phyloP scores from a whole-genome alignment of 2,797 vertebrate species.

The Oryzias dopingdopingensis region DNA sequence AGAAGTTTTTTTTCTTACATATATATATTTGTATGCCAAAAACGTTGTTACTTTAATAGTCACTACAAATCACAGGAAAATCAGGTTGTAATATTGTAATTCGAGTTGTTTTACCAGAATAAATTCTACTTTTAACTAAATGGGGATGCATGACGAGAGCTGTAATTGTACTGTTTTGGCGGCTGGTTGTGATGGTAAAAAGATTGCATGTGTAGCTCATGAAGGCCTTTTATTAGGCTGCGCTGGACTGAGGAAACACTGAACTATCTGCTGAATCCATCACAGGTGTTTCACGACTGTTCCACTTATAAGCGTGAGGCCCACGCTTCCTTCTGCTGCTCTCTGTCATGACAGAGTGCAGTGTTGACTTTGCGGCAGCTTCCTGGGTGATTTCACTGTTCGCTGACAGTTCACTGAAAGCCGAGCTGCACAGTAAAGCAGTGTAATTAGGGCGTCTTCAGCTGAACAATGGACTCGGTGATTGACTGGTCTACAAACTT shows the following conservation, averaged over 20 bases:
- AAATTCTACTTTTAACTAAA: too few relatives aligned
- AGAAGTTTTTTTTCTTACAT: too few relatives aligned
- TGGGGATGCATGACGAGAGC: too few relatives aligned
- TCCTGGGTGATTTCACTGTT: conserved; percentile 35
- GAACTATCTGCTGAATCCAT: conserved; percentile 12
- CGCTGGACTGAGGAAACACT: not conserved
- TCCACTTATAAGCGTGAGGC: conserved; percentile 7
- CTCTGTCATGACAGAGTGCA: conserved; percentile 38
- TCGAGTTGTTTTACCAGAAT: too few relatives aligned
- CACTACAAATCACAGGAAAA: too few relatives aligned
- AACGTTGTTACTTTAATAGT: too few relatives aligned
- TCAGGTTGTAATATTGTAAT: too few relatives aligned
- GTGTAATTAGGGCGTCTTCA: conserved; percentile 49
- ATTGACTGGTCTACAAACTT: conserved; percentile 44
- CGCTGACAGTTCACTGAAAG: conserved; percentile 52
- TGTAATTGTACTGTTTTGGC: too few relatives aligned
- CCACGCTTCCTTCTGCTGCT: conserved; percentile 21
- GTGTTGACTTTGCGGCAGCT: conserved; percentile 41
- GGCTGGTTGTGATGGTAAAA: too few relatives aligned
- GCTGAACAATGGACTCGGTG: conserved; percentile 49
- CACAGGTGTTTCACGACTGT: conserved; percentile 6
- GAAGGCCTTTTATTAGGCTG: not conserved
- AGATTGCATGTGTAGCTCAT: too few relatives aligned
- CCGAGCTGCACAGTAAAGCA: conserved; percentile 33
- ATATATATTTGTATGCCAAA: too few relatives aligned